Conservation (phyloP, 2,888 invertebrate species). For the Aporophyla nigra region DNA sequence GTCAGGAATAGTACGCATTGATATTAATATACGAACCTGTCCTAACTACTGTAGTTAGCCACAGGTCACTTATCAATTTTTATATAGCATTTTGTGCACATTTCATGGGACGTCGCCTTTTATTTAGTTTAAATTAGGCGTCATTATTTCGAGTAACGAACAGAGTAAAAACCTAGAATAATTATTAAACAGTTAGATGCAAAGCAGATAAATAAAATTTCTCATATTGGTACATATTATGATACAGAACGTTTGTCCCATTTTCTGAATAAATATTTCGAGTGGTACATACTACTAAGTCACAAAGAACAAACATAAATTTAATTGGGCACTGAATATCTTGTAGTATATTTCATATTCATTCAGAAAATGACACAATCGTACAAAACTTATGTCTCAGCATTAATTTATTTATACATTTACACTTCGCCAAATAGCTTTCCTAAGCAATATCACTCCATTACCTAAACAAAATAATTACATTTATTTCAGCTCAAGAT, state of each 20-base stretch:
- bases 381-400: conserved; percentile 79
- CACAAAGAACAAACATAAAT: conserved; percentile 30
- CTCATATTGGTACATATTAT: conserved; percentile 83
- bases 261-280: conserved; percentile 73
- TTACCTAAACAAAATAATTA: conserved; percentile 83
- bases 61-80: background rate
- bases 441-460: conserved; percentile 84
- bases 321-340: conserved; percentile 14
- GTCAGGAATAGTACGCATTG: too few species aligned
- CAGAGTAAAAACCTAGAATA: conserved; percentile 84
- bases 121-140: conserved; percentile 18
- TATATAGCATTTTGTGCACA: background rate
- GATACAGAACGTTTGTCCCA: conserved; percentile 81
- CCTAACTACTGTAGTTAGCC: too few species aligned
- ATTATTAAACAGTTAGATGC: conserved; percentile 81
- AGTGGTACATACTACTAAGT: conserved; percentile 11
- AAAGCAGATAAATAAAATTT: conserved; percentile 88
- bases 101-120: conserved; percentile 27
- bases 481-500: conserved; percentile 79
- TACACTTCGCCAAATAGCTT: conserved; percentile 85
- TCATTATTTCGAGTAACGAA: conserved; percentile 65
- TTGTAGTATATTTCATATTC: conserved; percentile 40
- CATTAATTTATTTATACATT: conserved; percentile 88
- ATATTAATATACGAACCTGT: too few species aligned
- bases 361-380: conserved; percentile 80